Evolutionary conservation across 35 echinoderm and acorn worm species (phyloP).

Genomic region (Apostichopus californicus): DNA sequence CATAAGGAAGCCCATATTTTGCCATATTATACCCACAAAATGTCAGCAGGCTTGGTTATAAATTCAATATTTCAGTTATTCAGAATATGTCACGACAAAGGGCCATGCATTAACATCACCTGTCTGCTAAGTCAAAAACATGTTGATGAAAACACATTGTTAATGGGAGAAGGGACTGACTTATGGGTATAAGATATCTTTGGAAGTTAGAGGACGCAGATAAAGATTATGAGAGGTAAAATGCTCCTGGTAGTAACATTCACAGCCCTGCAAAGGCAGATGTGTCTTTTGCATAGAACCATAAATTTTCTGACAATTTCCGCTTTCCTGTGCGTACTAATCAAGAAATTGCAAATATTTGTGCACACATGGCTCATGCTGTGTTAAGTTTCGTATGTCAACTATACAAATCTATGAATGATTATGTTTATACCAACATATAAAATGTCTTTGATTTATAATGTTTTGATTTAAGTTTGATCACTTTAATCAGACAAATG

Average conservation of each 20-base stretch:
- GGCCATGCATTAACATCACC: not conserved
- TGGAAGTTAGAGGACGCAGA: not conserved
- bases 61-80: conserved; percentile 11
- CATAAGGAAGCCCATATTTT: not conserved
- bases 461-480: not conserved
- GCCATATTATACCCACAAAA: not conserved
- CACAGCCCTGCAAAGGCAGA: not conserved
- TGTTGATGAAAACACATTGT: not conserved
- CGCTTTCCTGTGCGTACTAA: not conserved
- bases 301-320: not conserved
- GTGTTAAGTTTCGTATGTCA: not conserved
- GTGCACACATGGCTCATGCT: not conserved
- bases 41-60: not conserved
- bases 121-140: not conserved
- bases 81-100: conserved; percentile 1
- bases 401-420: not conserved
- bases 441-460: not conserved
- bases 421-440: not conserved
- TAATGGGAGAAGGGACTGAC: not conserved
- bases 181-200: not conserved
- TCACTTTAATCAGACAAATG: conserved; percentile 9
- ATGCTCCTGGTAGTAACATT: not conserved
- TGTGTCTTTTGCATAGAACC: not conserved
- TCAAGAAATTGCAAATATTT: not conserved
- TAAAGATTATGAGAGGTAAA: not conserved